These are phyloP conservation scores for Epirrhoe alternata DNA, from an alignment of 2,888 invertebrate genomes.

Conservation along the genomic window DNA sequence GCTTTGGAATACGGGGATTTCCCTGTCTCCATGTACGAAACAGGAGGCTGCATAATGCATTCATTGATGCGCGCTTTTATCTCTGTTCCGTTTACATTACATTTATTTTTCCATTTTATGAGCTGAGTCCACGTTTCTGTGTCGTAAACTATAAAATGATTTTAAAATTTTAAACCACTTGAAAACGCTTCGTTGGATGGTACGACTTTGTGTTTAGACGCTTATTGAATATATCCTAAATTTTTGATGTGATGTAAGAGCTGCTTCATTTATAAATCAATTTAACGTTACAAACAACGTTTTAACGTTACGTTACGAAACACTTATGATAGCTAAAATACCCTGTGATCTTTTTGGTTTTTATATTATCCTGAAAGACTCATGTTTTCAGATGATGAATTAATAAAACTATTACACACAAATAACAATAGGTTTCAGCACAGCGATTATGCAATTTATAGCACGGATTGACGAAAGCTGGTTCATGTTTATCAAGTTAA, in stretches of 20 bases:
- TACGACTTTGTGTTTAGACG: background rate
- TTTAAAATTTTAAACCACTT: constrained; percentile 17
- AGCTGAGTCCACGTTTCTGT: constrained; percentile 30
- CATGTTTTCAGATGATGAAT: no score
- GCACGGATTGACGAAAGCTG: no score
- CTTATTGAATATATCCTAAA: background rate
- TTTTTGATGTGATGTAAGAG: background rate
- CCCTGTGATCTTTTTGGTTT: no score
- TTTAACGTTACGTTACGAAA: no score
- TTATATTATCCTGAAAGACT: no score
- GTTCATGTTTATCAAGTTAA: background rate
- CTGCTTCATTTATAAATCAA: no score
- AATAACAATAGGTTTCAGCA: no score
- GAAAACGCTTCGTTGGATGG: background rate
- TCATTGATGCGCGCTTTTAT: constrained; percentile 43
- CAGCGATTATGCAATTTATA: no score
- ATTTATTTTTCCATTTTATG: constrained; percentile 45
- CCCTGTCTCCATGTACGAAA: constrained; percentile 40
- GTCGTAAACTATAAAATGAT: constrained; percentile 28
- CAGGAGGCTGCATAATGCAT: constrained; percentile 50
- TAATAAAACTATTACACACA: no score
- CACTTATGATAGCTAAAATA: no score
- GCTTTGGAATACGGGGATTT: constrained; percentile 44
- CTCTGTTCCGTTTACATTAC: constrained; percentile 45
- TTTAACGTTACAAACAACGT: no score